phyloP scores from a whole-genome alignment of 2,888 invertebrate species.

The Macrosiphum euphorbiae region DNA sequence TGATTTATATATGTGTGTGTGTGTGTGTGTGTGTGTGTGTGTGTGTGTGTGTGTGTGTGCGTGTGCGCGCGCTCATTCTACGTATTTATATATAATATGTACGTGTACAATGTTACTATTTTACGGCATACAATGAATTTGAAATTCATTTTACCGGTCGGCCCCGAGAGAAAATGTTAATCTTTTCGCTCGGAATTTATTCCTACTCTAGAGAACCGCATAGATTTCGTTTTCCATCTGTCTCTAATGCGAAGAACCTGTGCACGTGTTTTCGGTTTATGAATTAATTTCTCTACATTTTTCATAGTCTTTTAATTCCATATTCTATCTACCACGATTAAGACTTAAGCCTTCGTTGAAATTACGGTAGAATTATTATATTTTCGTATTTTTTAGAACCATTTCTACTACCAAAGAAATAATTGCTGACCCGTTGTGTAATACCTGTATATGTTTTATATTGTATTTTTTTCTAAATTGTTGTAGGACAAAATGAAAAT shows the following conservation, averaged over 20 bases:
- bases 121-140: background rate
- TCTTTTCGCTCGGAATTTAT: background rate
- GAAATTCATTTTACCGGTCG: constrained; percentile 10
- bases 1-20: background rate
- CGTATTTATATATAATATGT: background rate
- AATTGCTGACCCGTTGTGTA: background rate
- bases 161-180: constrained; percentile 21
- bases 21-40: background rate
- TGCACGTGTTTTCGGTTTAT: background rate
- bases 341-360: background rate
- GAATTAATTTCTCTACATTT: background rate
- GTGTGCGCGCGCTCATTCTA: background rate
- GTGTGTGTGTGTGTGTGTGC: background rate
- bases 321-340: background rate
- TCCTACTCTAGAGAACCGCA: background rate
- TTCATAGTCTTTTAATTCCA: constrained; percentile 7
- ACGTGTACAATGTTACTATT: constrained; percentile 16
- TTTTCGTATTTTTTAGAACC: background rate
- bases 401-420: background rate
- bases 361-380: background rate
- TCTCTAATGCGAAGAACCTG: background rate
- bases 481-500: background rate
- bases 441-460: background rate
- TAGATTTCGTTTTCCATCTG: constrained; percentile 6
- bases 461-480: background rate